phyloP scores from a whole-genome alignment of 2,888 invertebrate genomes.

The Meliscaeva auricollis region DNA sequence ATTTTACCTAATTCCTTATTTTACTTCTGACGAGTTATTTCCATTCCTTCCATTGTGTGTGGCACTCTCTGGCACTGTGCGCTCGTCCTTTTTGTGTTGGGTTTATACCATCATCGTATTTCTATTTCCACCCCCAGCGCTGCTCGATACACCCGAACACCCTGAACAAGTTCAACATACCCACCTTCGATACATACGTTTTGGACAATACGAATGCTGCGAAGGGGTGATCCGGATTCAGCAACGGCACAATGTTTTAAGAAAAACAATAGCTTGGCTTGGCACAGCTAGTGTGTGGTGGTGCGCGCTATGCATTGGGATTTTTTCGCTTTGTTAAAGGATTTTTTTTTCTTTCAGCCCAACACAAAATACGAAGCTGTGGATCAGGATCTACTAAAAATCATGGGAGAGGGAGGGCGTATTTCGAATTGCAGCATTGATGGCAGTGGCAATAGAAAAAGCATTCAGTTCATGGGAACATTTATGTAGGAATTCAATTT shows the following conservation, averaged over 20 bases:
- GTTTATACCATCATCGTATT: slow-evolving; percentile 16
- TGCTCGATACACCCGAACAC: neutral
- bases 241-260: slow-evolving; percentile 46
- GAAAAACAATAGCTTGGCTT: slow-evolving; percentile 57
- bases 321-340: slow-evolving; percentile 61
- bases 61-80: slow-evolving; percentile 9
- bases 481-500: slow-evolving; percentile 70
- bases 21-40: slow-evolving; percentile 25
- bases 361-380: slow-evolving; percentile 15
- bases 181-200: slow-evolving; percentile 62
- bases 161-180: slow-evolving; percentile 51
- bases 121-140: slow-evolving; percentile 35
- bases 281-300: slow-evolving; percentile 29
- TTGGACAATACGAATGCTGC: slow-evolving; percentile 38
- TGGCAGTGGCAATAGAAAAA: slow-evolving; percentile 1
- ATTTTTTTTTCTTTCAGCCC: slow-evolving; percentile 26
- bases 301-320: slow-evolving; percentile 61
- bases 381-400: neutral
- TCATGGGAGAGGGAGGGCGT: slow-evolving; percentile 38
- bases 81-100: slow-evolving; percentile 44
- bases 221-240: slow-evolving; percentile 63
- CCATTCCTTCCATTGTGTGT: slow-evolving; percentile 9
- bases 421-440: slow-evolving; percentile 56
- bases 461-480: slow-evolving; percentile 57
- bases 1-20: slow-evolving; percentile 49